Evolutionary conservation across 2,797 vertebrate genomes (phyloP).

Genomic region (Spondyliosoma cantharus): DNA sequence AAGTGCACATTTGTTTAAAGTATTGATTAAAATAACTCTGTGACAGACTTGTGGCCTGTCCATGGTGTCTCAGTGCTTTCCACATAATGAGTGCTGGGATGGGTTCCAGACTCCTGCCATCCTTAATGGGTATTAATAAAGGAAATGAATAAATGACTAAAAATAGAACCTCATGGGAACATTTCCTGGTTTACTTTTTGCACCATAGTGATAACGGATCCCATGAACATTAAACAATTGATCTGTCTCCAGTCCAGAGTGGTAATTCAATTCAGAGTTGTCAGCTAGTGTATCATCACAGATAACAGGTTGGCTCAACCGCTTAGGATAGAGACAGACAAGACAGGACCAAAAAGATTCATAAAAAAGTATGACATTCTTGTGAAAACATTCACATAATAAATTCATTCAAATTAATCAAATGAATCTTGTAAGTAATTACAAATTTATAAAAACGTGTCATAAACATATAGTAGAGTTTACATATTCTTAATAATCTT

Average conservation of each 20-base stretch:
- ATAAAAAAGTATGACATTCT: not conserved
- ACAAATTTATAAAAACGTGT: no score
- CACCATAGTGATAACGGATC: constrained; percentile 28
- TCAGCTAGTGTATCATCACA: constrained; percentile 25
- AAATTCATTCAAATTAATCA: no score
- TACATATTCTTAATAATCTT: no score
- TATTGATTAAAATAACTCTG: constrained; percentile 4
- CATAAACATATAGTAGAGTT: no score
- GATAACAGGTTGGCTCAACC: constrained; percentile 24
- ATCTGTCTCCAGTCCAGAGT: constrained; percentile 30
- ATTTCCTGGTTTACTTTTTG: constrained; percentile 47
- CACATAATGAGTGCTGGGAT: constrained; percentile 4
- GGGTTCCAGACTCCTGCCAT: constrained; percentile 10
- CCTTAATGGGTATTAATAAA: constrained; percentile 28
- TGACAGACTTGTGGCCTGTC: constrained; percentile 6
- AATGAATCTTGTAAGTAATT: no score
- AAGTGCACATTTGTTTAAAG: not conserved
- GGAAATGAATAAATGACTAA: constrained; percentile 41
- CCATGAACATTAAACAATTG: constrained; percentile 32
- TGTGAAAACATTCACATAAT: no score
- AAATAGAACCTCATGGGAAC: constrained; percentile 42
- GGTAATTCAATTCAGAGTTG: constrained; percentile 35
- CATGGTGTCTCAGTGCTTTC: constrained; percentile 6
- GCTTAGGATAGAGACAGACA: not conserved
- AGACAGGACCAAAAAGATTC: not conserved